Conservation (phyloP, 2,113 vertebrate species). For the Hydropotes inermis region DNA sequence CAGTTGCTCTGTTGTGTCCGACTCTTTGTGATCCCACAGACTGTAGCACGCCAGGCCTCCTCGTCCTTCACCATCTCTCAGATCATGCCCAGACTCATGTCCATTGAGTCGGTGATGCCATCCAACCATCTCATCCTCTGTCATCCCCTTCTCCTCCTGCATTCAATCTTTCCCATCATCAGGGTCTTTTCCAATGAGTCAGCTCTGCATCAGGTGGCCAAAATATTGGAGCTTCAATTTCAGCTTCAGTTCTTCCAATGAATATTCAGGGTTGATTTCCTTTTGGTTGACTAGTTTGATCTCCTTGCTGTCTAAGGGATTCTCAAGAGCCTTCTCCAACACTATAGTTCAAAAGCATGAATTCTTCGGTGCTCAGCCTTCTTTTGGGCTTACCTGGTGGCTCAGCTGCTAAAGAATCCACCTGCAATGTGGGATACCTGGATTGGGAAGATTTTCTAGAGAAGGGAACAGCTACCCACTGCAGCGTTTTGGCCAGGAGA, state of each 20-base stretch:
- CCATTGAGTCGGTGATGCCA: not conserved
- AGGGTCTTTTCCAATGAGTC: not conserved
- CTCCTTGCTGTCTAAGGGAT: not conserved
- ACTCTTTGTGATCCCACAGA: not conserved
- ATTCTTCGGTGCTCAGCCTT: not conserved
- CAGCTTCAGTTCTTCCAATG: not conserved
- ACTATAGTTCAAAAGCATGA: not conserved
- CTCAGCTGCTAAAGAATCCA: not conserved
- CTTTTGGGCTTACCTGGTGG: not conserved
- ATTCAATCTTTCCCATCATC: not conserved
- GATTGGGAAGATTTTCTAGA: not conserved
- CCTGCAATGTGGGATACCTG: not conserved
- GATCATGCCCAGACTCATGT: not conserved
- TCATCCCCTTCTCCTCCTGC: not conserved
- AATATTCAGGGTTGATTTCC: not conserved
- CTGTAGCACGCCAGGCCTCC: not conserved
- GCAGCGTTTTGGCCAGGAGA: not conserved
- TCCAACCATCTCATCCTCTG: not conserved
- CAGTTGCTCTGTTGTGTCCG: not conserved
- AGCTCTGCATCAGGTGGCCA: not conserved
- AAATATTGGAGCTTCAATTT: not conserved
- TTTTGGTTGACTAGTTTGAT: not conserved
- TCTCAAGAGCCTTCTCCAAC: not conserved
- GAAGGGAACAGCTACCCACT: not conserved
- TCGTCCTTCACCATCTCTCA: not conserved